Percentiles rank a stretch among this genome's conserved stretches.
These are phyloP conservation scores for Azemiops feae DNA, from an alignment of 2,113 vertebrate species.

Conservation along the genomic window DNA sequence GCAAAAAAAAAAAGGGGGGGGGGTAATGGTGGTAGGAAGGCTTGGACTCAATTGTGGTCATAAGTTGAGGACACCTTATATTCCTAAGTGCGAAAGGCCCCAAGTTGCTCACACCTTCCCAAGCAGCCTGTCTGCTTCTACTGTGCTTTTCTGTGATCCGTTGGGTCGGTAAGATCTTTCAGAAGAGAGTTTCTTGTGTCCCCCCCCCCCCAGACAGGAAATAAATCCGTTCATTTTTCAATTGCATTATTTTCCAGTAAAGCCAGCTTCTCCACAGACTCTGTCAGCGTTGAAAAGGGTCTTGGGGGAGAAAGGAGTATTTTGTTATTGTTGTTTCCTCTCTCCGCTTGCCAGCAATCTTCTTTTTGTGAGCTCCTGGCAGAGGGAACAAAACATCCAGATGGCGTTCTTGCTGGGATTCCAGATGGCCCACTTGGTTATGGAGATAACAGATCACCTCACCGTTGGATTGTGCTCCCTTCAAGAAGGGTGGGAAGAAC, in stretches of 20 bases:
- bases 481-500: too few species aligned
- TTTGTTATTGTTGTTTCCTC: background rate
- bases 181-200: background rate
- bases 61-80: too few species aligned
- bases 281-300: background rate
- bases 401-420: background rate
- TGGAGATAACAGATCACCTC: background rate
- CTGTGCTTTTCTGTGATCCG: background rate
- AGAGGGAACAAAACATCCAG: slow-evolving; percentile 11
- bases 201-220: background rate
- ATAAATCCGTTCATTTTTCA: background rate
- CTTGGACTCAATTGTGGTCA: too few species aligned
- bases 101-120: background rate
- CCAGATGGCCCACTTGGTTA: background rate
- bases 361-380: background rate
- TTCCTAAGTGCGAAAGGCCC: background rate
- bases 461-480: background rate
- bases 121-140: background rate
- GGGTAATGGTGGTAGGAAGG: too few species aligned
- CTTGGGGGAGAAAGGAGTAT: background rate
- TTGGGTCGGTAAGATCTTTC: background rate
- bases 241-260: background rate
- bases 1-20: too few species aligned
- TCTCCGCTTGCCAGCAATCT: background rate
- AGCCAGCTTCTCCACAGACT: background rate